A percentile compares a stretch with the other conserved stretches of the same genome.
These are phyloP conservation scores for Labeo catla DNA, from an alignment of 2,113 vertebrate genomes.

Conservation along the genomic window DNA sequence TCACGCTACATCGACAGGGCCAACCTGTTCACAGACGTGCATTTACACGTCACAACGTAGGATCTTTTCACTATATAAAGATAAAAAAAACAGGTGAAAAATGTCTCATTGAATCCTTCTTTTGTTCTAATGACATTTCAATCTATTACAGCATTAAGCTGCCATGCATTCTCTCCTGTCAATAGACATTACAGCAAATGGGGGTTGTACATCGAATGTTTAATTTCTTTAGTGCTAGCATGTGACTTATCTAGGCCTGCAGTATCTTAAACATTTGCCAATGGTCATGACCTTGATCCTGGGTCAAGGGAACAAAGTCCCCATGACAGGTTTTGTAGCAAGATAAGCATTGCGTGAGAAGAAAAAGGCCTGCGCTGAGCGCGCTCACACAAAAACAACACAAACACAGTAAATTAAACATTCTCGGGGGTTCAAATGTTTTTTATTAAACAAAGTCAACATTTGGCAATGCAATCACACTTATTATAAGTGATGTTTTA, in stretches of 20 bases:
- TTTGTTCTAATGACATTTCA: neutral
- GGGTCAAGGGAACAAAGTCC: slow-evolving; percentile 14
- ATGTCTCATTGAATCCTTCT: neutral
- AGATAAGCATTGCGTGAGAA: neutral
- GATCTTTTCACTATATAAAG: neutral
- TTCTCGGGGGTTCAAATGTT: neutral
- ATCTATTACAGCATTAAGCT: neutral
- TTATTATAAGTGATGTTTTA: neutral
- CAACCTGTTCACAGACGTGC: slow-evolving; percentile 18
- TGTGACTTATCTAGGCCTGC: neutral
- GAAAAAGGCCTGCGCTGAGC: neutral
- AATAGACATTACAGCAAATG: neutral
- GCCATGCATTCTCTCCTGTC: neutral
- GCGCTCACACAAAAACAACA: neutral
- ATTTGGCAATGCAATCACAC: neutral
- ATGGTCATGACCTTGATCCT: neutral
- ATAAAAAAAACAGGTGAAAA: neutral
- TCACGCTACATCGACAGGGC: slow-evolving; percentile 43
- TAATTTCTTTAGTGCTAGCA: neutral
- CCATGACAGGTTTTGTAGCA: neutral
- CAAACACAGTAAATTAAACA: neutral
- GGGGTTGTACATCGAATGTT: neutral
- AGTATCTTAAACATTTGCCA: neutral
- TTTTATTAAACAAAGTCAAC: slow-evolving; percentile 41
- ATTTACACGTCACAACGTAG: neutral